Base-by-base conservation (phyloP, 2,113 vertebrate genomes). In the Gobius niger region DNA sequence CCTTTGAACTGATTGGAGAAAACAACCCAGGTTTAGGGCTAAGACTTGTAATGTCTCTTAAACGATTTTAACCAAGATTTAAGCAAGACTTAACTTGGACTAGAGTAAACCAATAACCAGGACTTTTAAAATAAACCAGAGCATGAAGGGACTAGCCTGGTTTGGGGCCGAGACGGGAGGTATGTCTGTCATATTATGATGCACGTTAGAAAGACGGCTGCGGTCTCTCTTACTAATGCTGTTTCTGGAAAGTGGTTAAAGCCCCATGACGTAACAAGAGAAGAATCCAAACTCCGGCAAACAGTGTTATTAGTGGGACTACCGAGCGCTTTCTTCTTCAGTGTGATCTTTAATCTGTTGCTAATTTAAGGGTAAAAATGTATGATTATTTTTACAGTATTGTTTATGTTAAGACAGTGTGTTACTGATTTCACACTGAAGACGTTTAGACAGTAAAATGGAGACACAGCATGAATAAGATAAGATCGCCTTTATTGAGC, bases 131-230 rank as follows among this genome's bases (percentile, higher is more conserved):
- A 1, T 19, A 10, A 19, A 53, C 16, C 52, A 53, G 87, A 87
- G 84, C 90, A 89, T 89, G 88, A 92, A 89, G 84, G 88, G 86
- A 90, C 91, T 91, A 84, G 91, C 86, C 75, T 60, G 74, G 77
- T 79, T 84, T 13, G 62, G 66, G 77, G 75, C 53, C 63, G 69
- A 83, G 86, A 79, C 72, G 18, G 82, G 67, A 87, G 84, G 82
- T 87, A 90, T 86, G 82, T 83, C 67, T 68, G 67, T 53, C 72
- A 75, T 83, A 75, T 77, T 73, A 77, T 67, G 73, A 80, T 84
- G 81, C 85, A 61, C 70, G 65, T 83, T 51, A 54, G 59, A 72
- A 44, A 18, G 68, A 53, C 60, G 69, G 70, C 77, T 24, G 9
- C 14, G 67, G 63, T 80, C 57, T 75, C 65, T 63, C 73, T 79